phyloP scores from a whole-genome alignment of 2,888 invertebrate genomes.

The Cataglyphis albicans region DNA sequence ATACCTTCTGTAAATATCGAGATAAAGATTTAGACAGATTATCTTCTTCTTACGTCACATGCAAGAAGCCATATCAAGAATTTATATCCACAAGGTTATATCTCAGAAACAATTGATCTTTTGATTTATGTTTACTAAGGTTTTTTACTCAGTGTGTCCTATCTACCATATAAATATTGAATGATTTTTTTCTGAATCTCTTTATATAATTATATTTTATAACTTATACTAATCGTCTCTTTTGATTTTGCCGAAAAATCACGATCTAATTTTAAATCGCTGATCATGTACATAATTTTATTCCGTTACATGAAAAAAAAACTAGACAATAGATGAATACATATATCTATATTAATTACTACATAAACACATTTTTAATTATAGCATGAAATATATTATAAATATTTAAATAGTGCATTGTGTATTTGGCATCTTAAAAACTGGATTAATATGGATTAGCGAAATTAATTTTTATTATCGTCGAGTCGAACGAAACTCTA shows the following conservation, averaged over 20 bases:
- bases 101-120: too few relatives aligned
- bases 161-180: too few relatives aligned
- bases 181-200: too few relatives aligned
- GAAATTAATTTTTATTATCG: slow-evolving; percentile 12
- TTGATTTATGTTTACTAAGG: too few relatives aligned
- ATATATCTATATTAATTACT: not conserved
- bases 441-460: not conserved
- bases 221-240: not conserved
- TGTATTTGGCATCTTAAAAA: not conserved
- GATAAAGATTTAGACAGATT: too few relatives aligned
- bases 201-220: not conserved
- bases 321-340: not conserved
- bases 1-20: too few relatives aligned
- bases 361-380: not conserved
- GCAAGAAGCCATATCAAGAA: too few relatives aligned
- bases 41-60: too few relatives aligned
- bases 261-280: not conserved
- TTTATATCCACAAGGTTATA: too few relatives aligned
- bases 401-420: not conserved
- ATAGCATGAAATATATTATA: not conserved
- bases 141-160: too few relatives aligned
- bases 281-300: not conserved
- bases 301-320: not conserved
- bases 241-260: too few relatives aligned
- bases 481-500: not conserved